These are phyloP conservation scores for Thryonomys swinderianus DNA, from an alignment of 2,113 vertebrate species.

Conservation along the genomic window DNA sequence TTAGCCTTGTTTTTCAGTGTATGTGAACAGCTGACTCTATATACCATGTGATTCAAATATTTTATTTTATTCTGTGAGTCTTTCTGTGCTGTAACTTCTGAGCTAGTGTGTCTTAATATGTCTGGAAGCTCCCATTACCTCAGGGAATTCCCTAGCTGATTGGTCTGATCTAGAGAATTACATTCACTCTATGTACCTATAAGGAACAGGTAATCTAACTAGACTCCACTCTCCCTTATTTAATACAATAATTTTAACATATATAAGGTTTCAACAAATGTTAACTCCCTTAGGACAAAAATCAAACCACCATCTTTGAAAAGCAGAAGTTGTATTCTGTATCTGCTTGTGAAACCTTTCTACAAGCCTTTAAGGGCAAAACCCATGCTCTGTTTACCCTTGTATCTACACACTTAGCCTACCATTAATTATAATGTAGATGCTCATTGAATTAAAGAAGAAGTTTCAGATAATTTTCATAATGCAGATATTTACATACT, in stretches of 20 bases:
- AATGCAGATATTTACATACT: no score
- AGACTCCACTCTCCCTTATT: not conserved
- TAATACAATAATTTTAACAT: not conserved
- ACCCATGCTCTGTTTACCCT: not conserved
- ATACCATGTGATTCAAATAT: not conserved
- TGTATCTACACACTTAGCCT: not conserved
- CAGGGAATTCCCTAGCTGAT: not conserved
- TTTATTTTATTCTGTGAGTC: not conserved
- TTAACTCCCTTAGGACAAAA: not conserved
- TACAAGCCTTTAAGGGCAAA: not conserved
- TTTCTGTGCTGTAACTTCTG: not conserved
- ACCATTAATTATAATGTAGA: not conserved
- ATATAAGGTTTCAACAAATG: slow-evolving; percentile 18
- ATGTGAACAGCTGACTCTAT: not conserved
- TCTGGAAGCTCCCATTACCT: not conserved
- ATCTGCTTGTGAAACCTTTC: not conserved
- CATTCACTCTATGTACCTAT: not conserved
- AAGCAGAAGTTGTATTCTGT: not conserved
- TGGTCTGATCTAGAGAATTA: not conserved
- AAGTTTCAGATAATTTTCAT: no score
- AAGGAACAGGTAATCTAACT: not conserved
- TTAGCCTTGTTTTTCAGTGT: not conserved
- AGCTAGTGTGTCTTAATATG: not conserved
- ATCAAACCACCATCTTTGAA: not conserved
- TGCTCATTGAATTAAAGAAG: no score